A percentile compares a stretch with the other conserved stretches of the same genome.
Conservation (phyloP, 2,888 invertebrate genomes). For the Microplitis deprimator region DNA sequence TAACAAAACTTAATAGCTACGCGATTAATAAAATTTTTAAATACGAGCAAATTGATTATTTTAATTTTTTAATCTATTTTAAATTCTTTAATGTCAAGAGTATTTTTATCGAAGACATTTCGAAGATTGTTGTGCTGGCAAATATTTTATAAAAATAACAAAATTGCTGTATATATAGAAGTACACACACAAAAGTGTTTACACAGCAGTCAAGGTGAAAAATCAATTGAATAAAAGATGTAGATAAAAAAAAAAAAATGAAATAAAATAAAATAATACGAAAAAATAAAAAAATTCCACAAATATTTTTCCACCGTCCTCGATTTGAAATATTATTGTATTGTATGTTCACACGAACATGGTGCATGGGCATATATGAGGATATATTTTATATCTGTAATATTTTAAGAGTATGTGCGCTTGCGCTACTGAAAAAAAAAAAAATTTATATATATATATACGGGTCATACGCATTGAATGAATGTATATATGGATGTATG, state of each 20-base stretch:
- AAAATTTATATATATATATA: background rate
- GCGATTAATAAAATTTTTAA: too few relatives aligned
- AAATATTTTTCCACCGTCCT: constrained; percentile 2
- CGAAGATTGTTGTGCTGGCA: background rate
- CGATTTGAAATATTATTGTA: constrained; percentile 9
- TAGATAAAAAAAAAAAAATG: constrained; percentile 21
- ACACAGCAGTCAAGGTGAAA: constrained; percentile 2
- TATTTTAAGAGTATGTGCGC: background rate
- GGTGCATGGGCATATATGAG: background rate
- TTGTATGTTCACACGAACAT: background rate
- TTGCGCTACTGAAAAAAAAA: background rate
- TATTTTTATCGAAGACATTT: background rate
- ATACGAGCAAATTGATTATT: background rate
- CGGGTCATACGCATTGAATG: background rate
- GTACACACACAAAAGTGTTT: background rate
- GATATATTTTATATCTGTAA: background rate
- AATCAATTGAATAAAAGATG: constrained; percentile 15
- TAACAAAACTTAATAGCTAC: too few relatives aligned
- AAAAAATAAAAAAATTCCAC: constrained; percentile 6
- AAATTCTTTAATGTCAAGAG: background rate
- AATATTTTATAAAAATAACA: background rate
- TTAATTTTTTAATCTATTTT: background rate
- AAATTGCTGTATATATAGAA: background rate
- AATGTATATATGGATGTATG: background rate
- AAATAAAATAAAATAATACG: background rate